phyloP scores from a whole-genome alignment of 2,888 invertebrate genomes.

The Drosophila lutescens region DNA sequence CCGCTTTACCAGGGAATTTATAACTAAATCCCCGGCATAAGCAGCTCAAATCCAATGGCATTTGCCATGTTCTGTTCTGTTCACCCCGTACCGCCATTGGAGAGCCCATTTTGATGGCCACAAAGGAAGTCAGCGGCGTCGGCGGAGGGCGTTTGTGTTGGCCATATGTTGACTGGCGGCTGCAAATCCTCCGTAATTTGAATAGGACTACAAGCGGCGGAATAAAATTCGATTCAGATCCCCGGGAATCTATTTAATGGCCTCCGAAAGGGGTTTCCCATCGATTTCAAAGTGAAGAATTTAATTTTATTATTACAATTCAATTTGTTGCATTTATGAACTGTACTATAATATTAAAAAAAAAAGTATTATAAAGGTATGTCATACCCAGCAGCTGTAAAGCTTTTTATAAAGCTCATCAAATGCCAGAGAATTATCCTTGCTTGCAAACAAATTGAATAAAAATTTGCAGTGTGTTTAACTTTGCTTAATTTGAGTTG shows the following conservation, averaged over 20 bases:
- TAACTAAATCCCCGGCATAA: slow-evolving; percentile 75
- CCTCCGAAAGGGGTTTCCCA: slow-evolving; percentile 18
- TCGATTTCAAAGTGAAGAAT: slow-evolving; percentile 2
- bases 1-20: slow-evolving; percentile 56
- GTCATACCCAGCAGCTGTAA: no score
- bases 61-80: slow-evolving; percentile 28
- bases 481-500: not conserved
- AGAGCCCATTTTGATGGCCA: not conserved
- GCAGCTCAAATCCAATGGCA: slow-evolving; percentile 68
- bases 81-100: slow-evolving; percentile 5
- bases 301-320: slow-evolving; percentile 6
- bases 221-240: slow-evolving; percentile 68
- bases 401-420: not conserved
- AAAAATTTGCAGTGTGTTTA: not conserved
- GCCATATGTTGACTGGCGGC: slow-evolving; percentile 74
- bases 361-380: no score
- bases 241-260: slow-evolving; percentile 59
- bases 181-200: slow-evolving; percentile 72
- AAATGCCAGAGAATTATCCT: not conserved
- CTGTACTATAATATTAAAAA: no score
- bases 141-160: slow-evolving; percentile 20
- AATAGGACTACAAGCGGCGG: slow-evolving; percentile 70
- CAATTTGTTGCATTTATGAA: slow-evolving; percentile 1
- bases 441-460: not conserved
- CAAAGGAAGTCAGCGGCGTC: slow-evolving; percentile 19